Conservation (phyloP, 2,113 vertebrate species). For the Misgurnus mizolepis region DNA sequence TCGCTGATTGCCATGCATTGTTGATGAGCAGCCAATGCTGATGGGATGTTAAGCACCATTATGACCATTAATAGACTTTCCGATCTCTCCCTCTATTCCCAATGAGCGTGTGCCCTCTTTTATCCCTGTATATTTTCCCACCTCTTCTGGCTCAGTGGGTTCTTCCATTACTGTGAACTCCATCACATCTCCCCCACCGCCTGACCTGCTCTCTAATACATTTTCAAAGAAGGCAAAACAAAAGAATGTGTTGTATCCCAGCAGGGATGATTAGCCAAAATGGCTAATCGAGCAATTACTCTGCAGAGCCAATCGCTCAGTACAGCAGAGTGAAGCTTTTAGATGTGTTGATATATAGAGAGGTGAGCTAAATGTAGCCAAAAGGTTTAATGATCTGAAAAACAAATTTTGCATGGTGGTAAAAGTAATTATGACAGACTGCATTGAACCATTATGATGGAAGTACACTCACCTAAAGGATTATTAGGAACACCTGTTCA, state of each 20-base stretch:
- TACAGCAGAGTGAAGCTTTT: conserved; percentile 51
- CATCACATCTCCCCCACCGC: background rate
- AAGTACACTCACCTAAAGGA: too few relatives aligned
- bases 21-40: background rate
- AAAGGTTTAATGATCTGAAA: conserved; percentile 68
- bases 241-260: conserved; percentile 10
- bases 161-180: conserved; percentile 15
- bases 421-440: conserved; percentile 69
- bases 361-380: conserved; percentile 49
- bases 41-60: conserved; percentile 1
- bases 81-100: background rate
- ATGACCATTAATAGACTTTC: background rate
- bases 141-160: conserved; percentile 40
- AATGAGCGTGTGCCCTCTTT: background rate
- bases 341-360: conserved; percentile 55
- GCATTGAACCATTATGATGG: conserved; percentile 57
- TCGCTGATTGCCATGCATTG: background rate
- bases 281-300: conserved; percentile 67
- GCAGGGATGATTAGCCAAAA: conserved; percentile 58
- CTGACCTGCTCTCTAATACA: conserved; percentile 18
- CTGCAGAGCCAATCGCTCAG: conserved; percentile 41
- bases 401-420: conserved; percentile 64
- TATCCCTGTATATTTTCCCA: background rate
- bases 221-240: conserved; percentile 32
- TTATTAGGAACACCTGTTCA: too few relatives aligned